Evolutionary conservation across 2,888 invertebrate genomes (phyloP).

Genomic region (Coleophora flavipennella): DNA sequence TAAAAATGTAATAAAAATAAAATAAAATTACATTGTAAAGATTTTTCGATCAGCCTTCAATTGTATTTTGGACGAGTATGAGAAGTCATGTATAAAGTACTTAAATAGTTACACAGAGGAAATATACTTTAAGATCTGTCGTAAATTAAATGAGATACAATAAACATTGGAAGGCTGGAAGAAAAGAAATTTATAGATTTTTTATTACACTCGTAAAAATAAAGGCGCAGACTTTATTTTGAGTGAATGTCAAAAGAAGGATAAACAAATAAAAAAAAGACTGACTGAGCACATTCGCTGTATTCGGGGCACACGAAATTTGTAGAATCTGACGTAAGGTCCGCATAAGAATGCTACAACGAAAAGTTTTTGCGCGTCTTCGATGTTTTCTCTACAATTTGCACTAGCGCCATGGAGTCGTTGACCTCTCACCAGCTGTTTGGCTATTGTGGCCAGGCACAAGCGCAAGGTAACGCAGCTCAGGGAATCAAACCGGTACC

Average conservation of each 20-base stretch:
- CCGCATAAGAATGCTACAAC: constrained; percentile 38
- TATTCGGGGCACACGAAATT: constrained; percentile 37
- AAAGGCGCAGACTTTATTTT: constrained; percentile 2
- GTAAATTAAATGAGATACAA: too few species aligned
- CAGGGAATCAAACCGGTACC: constrained; percentile 54
- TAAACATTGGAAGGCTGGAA: too few species aligned
- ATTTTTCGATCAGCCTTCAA: too few species aligned
- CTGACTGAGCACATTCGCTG: constrained; percentile 27
- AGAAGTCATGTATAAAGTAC: too few species aligned
- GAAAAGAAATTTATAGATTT: too few species aligned
- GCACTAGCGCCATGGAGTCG: constrained; percentile 55
- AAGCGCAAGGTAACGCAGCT: constrained; percentile 50
- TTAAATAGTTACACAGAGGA: too few species aligned
- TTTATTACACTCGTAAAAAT: neutral
- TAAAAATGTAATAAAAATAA: too few species aligned
- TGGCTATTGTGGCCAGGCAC: constrained; percentile 50
- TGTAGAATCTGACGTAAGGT: constrained; percentile 29
- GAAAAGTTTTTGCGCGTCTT: constrained; percentile 55
- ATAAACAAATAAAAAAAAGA: constrained; percentile 26
- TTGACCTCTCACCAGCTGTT: constrained; percentile 67
- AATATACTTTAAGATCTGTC: too few species aligned
- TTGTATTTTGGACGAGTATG: too few species aligned
- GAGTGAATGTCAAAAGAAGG: constrained; percentile 23
- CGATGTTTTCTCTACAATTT: constrained; percentile 64
- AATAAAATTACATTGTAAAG: too few species aligned